Base-by-base conservation (phyloP, 2,888 invertebrate species). In the Agonopterix alstromeriana region DNA sequence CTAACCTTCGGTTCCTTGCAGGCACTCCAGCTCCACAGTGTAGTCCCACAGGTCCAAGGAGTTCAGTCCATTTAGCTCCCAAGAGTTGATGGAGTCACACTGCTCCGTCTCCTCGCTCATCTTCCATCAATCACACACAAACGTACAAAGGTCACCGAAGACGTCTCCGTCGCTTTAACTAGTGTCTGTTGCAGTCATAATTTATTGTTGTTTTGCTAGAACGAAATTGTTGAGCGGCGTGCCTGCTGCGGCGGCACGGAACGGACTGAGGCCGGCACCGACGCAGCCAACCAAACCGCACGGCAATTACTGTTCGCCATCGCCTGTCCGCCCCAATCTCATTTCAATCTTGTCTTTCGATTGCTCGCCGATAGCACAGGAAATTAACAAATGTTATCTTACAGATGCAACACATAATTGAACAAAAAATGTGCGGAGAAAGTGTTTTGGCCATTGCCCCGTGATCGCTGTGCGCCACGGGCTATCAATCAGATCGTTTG, bases 1-100 rank as follows among this genome's bases (percentile, higher is more conserved):
- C 85, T 79, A 79, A 94, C 94, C 94, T 94, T 94, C 92, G 56
- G 92, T 92, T 65, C 93, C 94, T 75, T 93, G 91, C 63, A 95
- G 88, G 77, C 94, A 95, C 75, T 95, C 95, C 81, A 95, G 83
- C 76, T 95, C 95, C 63, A 95, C 94, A 45, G 94, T 93, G 75
- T 95, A 95, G 90, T 95, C 95, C 95, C 95, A 95, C 67, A 92
- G 92, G 75, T 95, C 95, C 77, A 95, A 80, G 47, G 94, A 94
- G 70, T 92, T 93, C 60, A 93, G 80, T 53, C 91, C 89, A 70
- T 85, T 89, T 63, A 86, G 70, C 73, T 90, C 89, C 89, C 89
- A 90, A 9, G 88, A 86, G 71, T 83, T 88, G 58, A 87, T 69
- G 51, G 85, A 84, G 55, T 88, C 88, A 55, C 79, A 72, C 58